phyloP scores from a whole-genome alignment of 2,888 invertebrate species.

The Drepana falcataria region DNA sequence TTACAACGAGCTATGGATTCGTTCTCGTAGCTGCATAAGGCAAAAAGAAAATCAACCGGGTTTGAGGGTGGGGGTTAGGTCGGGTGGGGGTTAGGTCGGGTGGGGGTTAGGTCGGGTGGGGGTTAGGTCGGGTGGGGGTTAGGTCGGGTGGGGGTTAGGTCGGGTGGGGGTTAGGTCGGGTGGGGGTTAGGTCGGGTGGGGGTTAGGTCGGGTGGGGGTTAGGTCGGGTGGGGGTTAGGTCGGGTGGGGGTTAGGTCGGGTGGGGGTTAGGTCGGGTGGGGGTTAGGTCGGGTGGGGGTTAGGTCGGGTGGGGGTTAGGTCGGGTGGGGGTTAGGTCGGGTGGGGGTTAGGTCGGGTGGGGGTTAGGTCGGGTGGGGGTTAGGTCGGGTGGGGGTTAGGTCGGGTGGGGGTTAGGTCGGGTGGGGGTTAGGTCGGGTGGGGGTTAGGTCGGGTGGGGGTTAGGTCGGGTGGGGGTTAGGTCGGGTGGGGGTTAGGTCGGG shows the following conservation, averaged over 20 bases:
- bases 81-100: too few relatives aligned
- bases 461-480: neutral
- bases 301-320: constrained; percentile 3
- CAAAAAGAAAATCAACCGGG: too few relatives aligned
- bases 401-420: constrained; percentile 1
- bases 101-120: too few relatives aligned
- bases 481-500: neutral
- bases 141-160: constrained; percentile 4
- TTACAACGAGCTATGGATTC: too few relatives aligned
- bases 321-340: constrained; percentile 2
- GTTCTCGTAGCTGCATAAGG: too few relatives aligned
- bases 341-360: constrained; percentile 2
- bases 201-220: neutral
- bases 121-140: too few relatives aligned
- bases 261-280: constrained; percentile 2
- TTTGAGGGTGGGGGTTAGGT: too few relatives aligned
- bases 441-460: neutral
- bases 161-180: constrained; percentile 2
- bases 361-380: constrained; percentile 3
- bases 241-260: constrained; percentile 1
- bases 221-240: constrained; percentile 1
- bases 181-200: constrained; percentile 6
- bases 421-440: constrained; percentile 1
- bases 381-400: constrained; percentile 1
- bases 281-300: constrained; percentile 2